Evolutionary conservation across 2,113 vertebrate species (phyloP).

Genomic region (Camelus dromedarius): DNA sequence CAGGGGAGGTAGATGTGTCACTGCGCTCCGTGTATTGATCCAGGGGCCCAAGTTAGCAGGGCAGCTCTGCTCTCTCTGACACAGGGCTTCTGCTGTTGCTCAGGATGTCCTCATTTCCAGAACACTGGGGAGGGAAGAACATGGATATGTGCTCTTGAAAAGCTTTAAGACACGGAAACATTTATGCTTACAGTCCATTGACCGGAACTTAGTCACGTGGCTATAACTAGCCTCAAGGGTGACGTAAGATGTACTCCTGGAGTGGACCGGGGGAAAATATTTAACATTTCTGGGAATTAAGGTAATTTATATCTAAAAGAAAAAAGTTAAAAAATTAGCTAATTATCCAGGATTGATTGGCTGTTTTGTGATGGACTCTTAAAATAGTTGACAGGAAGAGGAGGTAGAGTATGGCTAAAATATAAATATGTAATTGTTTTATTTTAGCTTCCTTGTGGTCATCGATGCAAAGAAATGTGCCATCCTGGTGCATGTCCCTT

Average conservation of each 20-base stretch:
- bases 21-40: background rate
- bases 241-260: background rate
- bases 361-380: background rate
- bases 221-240: background rate
- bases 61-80: background rate
- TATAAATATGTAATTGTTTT: slow-evolving; percentile 6
- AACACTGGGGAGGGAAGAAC: background rate
- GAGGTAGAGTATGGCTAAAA: background rate
- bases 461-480: slow-evolving; percentile 95
- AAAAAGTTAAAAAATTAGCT: background rate
- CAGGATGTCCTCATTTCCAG: background rate
- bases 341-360: background rate
- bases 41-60: background rate
- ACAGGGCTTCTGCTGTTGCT: background rate
- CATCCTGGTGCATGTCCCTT: slow-evolving; percentile 92
- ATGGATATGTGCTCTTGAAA: background rate
- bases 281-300: slow-evolving; percentile 16
- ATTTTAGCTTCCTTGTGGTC: slow-evolving; percentile 93
- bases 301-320: slow-evolving; percentile 22
- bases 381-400: background rate
- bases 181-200: background rate
- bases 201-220: background rate
- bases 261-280: background rate
- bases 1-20: background rate
- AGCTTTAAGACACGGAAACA: background rate